phyloP scores from a whole-genome alignment of 2,888 invertebrate species.

The Sarcophaga caerulescens region DNA sequence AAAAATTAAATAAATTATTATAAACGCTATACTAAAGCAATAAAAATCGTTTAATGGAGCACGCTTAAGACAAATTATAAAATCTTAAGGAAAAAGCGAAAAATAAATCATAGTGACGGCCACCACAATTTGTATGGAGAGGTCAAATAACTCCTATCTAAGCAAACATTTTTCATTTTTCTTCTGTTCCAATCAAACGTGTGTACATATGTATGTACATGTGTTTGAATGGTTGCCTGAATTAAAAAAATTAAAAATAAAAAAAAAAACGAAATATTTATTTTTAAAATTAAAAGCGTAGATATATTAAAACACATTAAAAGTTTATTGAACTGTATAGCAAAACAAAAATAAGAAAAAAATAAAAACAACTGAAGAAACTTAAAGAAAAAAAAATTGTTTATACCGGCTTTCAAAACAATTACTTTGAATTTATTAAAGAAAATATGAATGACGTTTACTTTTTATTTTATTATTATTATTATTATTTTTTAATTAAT shows the following conservation, averaged over 20 bases:
- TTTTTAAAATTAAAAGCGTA: not conserved
- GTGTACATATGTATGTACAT: too few relatives aligned
- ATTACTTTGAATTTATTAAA: conserved; percentile 19
- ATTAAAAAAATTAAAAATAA: conserved; percentile 11
- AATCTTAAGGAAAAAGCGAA: not conserved
- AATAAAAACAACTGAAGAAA: conserved; percentile 59
- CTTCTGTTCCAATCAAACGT: too few relatives aligned
- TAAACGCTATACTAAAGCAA: not conserved
- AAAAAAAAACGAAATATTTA: conserved; percentile 2
- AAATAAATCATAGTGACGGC: not conserved
- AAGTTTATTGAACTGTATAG: not conserved
- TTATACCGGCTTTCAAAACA: conserved; percentile 42
- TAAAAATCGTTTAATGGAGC: conserved; percentile 32
- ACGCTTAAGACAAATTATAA: conserved; percentile 30
- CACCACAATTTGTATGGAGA: conserved; percentile 10
- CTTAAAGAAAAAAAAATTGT: not conserved
- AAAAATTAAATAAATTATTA: conserved; percentile 15
- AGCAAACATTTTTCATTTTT: too few relatives aligned
- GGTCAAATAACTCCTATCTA: conserved; percentile 47
- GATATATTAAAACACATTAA: too few relatives aligned
- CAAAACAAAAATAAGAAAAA: conserved; percentile 27
- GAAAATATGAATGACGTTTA: conserved; percentile 2
- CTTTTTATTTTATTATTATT: not conserved
- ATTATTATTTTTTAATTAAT: not conserved
- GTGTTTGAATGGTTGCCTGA: not conserved